Evolutionary conservation across 2,888 invertebrate genomes (phyloP), one percentile per base, ranked within the genome.

Genomic region (Heterodera filipjevi): DNA sequence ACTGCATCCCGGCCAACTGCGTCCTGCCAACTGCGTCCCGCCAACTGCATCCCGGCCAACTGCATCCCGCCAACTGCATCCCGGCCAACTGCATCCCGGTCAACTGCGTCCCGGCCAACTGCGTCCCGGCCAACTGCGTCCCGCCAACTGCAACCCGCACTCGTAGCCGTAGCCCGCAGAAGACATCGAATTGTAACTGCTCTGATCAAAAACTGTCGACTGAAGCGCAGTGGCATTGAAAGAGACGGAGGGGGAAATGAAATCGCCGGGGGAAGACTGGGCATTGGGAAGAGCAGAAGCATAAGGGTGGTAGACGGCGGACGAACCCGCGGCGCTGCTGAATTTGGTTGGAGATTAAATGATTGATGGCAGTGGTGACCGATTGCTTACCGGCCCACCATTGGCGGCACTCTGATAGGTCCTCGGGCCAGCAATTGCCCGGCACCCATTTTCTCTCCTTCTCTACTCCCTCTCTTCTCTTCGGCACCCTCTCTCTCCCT

Each of bases 401-500:
- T 81, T 81, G 77, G 66, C 44, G 77, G 66, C 49, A 84, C 82
- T 64, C 85, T 82, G 27, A 88, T 85, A 8, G 88, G 88, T 14
- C 88, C 88, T 59, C 88, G 85, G 12, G 87, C 84, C 14, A 89
- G 76, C 59, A 88, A 81, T 35, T 84, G 84, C 0, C 81, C 84
- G 32, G 85, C 85, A n/a, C 83, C 75, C 30, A 77, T 79, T 32
- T 46, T 73, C 49, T 82, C 59, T n/a, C 59, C 6, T 10, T 22
- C 8, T 39, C 71, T 2, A n/a, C 39, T 39, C 39, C 49, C 6
- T 0, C 33, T 44, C n/a, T n/a, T n/a, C 35, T 53, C 59, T 59
- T 32, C n/a, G 12, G 10, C 64, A n/a, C n/a, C n/a, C n/a, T n/a
- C n/a, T n/a, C n/a, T n/a, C n/a, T n/a, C n/a, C n/a, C n/a, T n/a